phyloP scores from a whole-genome alignment of 2,888 invertebrate genomes.

The Pachliopta kotzebuea region DNA sequence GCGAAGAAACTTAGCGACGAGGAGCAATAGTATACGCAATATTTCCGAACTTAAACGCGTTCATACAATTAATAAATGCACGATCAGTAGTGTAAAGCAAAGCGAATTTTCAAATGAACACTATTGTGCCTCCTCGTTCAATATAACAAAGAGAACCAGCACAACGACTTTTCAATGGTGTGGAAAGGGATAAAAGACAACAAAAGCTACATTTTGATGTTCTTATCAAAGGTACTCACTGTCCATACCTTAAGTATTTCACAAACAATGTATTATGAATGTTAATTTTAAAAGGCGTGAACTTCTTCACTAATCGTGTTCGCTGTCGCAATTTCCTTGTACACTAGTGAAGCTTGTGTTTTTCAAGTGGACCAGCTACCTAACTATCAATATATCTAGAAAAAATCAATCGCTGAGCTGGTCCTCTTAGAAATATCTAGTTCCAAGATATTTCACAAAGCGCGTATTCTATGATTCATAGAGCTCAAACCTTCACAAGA shows the following conservation, averaged over 20 bases:
- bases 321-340: neutral
- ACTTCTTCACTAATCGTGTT: no score
- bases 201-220: neutral
- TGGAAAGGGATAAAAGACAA: neutral
- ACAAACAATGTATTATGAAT: neutral
- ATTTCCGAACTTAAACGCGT: slow-evolving; percentile 16
- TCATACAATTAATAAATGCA: slow-evolving; percentile 8
- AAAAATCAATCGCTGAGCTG: slow-evolving; percentile 6
- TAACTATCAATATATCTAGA: neutral
- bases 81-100: slow-evolving; percentile 15
- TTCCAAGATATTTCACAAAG: slow-evolving; percentile 6
- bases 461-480: slow-evolving; percentile 6
- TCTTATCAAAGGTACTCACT: neutral
- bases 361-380: neutral
- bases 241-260: neutral
- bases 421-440: neutral
- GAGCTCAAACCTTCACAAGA: neutral
- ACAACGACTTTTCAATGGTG: slow-evolving; percentile 6
- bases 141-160: slow-evolving; percentile 32
- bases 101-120: slow-evolving; percentile 27
- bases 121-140: slow-evolving; percentile 28
- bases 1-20: slow-evolving; percentile 49
- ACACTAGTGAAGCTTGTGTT: neutral
- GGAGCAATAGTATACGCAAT: slow-evolving; percentile 43
- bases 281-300: neutral